Base-by-base conservation (phyloP, 2,888 invertebrate species). In the Encarsia formosa region DNA sequence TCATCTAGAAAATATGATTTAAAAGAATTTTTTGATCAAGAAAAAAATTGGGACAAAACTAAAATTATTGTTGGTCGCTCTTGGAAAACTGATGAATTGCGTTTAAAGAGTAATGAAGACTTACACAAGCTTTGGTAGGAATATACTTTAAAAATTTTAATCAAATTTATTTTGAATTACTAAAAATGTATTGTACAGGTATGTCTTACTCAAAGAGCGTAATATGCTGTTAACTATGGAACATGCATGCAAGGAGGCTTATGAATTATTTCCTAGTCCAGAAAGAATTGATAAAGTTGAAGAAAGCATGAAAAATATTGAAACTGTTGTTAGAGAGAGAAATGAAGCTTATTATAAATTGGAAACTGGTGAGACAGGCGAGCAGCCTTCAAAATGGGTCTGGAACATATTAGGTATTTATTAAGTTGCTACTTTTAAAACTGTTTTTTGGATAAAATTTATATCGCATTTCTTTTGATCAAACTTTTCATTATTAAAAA, bases 191-290 rank as follows among this genome's bases (percentile, higher is more conserved):
- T 32, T 45, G 43, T n/a, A 18, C 59, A 87, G 87, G 87, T 89
- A 79, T 75, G 80, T 90, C 15, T 77, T 99, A 50, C 75, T 97
- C 46, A 99, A 98, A 77, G 99, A 99, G 76, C 81, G 87, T 48
- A 99, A 99, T 73, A 97, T 98, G 97, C 78, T 99, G 16, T 75
- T 92, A 58, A 97, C 98, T 2, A 96, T 98, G 97, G 91, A 96
- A 75, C 82, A 91, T 57, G 88, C 87, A 71, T 82, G 83, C 74
- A 83, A 85, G 43, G 75, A 81, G 34, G 77, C 84, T 66, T 75
- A 77, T 59, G 77, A 82, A 68, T 59, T 86, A 5, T 91, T 97
- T 71, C 92, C 96, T 2, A 94, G 83, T 75, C 94, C 95, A 2
- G 97, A 98, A 75, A 81, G 97, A 64, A 78, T 94, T 45, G 94